Conservation (phyloP, 2,888 invertebrate genomes). For the Hedya salicella region DNA sequence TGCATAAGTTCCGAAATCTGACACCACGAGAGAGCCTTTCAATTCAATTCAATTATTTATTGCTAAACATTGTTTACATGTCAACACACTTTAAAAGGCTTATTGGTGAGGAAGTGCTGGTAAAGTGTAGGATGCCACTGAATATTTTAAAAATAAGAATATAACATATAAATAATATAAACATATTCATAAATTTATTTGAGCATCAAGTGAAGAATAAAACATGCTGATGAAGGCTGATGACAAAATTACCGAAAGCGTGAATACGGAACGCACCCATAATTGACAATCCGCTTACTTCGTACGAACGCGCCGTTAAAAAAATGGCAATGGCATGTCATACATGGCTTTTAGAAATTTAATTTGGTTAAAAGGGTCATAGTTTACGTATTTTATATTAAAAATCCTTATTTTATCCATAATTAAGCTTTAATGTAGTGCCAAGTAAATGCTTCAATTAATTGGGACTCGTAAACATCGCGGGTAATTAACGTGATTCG, state of each 20-base stretch:
- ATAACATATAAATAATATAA: too few relatives aligned
- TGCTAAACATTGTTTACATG: too few relatives aligned
- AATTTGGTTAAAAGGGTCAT: slow-evolving; percentile 67
- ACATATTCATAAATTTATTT: too few relatives aligned
- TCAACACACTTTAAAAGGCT: too few relatives aligned
- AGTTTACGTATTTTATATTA: slow-evolving; percentile 57
- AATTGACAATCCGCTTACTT: slow-evolving; percentile 51
- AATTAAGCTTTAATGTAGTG: slow-evolving; percentile 53
- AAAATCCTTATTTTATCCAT: slow-evolving; percentile 49
- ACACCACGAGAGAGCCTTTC: too few relatives aligned
- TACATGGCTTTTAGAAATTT: slow-evolving; percentile 68
- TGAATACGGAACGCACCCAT: slow-evolving; percentile 60
- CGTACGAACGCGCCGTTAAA: slow-evolving; percentile 70
- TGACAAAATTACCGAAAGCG: not conserved
- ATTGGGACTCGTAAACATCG: slow-evolving; percentile 53
- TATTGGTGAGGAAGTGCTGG: too few relatives aligned
- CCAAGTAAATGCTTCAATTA: slow-evolving; percentile 57
- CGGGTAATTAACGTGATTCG: slow-evolving; percentile 63
- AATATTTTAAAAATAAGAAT: too few relatives aligned
- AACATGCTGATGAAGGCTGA: not conserved
- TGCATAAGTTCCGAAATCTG: too few relatives aligned
- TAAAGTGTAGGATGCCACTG: too few relatives aligned
- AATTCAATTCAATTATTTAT: too few relatives aligned
- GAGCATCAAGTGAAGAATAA: too few relatives aligned
- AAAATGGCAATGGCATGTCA: slow-evolving; percentile 81